Percentiles rank a stretch among this genome's conserved stretches.
phyloP scores from a whole-genome alignment of 1,140 invertebrate genomes.

The Thereuonema tuberculata region DNA sequence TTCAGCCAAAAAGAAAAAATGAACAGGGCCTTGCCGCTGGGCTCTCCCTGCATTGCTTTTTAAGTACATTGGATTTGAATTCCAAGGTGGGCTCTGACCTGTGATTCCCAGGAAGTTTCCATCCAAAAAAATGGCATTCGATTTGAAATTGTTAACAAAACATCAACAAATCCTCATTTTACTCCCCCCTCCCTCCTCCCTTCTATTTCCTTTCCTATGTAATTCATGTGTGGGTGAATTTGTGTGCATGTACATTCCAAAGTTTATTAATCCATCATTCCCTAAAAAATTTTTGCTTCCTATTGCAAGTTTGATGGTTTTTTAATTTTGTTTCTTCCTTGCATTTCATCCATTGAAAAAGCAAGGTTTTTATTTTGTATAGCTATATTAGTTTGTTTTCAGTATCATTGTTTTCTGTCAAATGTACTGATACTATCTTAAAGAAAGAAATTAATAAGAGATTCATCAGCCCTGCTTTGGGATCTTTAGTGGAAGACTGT shows the following conservation, averaged over 20 bases:
- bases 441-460: no score
- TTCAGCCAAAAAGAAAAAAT: not conserved
- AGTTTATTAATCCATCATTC: not conserved
- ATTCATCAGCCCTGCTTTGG: no score
- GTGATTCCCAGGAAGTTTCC: not conserved
- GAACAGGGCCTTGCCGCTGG: not conserved
- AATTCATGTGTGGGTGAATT: conserved; percentile 3
- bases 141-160: no score
- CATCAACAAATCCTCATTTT: not conserved
- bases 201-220: not conserved
- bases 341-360: no score
- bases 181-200: not conserved
- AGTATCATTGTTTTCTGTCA: no score
- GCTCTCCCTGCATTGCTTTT: not conserved
- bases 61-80: not conserved
- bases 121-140: no score
- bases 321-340: no score
- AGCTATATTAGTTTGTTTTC: no score
- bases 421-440: no score
- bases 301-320: no score
- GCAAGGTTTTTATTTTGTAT: no score
- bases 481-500: no score
- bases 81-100: conserved; percentile 8
- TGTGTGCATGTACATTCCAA: conserved; percentile 8
- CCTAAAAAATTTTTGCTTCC: not conserved